Conservation (phyloP, 1,140 invertebrate genomes). For the Camponotus pennsylvanicus region DNA sequence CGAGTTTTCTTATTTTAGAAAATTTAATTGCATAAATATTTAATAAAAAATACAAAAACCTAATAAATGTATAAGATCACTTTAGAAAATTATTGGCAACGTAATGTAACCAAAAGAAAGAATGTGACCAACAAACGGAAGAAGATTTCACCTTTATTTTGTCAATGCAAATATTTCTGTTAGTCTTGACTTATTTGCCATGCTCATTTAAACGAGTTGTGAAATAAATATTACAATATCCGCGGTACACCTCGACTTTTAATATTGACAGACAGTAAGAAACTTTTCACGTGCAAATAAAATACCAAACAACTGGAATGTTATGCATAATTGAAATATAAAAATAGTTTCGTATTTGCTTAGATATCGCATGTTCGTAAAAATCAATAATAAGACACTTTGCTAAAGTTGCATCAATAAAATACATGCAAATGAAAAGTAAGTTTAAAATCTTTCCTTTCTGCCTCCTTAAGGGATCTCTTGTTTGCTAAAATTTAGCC, state of each 20-base stretch:
- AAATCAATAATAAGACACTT: conserved; percentile 45
- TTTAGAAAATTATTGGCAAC: conserved; percentile 5
- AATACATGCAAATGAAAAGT: conserved; percentile 23
- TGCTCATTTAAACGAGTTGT: background rate
- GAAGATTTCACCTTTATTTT: conserved; percentile 35
- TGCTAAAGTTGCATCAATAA: conserved; percentile 39
- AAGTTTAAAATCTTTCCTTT: conserved; percentile 3
- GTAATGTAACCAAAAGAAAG: background rate
- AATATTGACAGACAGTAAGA: background rate
- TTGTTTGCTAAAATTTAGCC: background rate
- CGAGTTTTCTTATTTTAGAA: background rate
- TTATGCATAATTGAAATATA: background rate
- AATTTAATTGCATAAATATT: background rate
- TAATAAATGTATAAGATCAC: too few species aligned
- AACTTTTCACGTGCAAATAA: background rate
- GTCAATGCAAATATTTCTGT: conserved; percentile 6
- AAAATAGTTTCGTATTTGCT: conserved; percentile 11
- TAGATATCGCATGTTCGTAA: background rate
- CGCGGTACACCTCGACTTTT: background rate
- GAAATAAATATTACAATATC: background rate
- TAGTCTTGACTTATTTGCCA: background rate
- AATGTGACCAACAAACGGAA: background rate
- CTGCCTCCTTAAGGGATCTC: background rate
- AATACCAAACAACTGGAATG: background rate
- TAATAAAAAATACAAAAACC: too few species aligned